These are phyloP conservation scores for Limanda limanda DNA, from an alignment of 2,113 vertebrate species.

Conservation along the genomic window DNA sequence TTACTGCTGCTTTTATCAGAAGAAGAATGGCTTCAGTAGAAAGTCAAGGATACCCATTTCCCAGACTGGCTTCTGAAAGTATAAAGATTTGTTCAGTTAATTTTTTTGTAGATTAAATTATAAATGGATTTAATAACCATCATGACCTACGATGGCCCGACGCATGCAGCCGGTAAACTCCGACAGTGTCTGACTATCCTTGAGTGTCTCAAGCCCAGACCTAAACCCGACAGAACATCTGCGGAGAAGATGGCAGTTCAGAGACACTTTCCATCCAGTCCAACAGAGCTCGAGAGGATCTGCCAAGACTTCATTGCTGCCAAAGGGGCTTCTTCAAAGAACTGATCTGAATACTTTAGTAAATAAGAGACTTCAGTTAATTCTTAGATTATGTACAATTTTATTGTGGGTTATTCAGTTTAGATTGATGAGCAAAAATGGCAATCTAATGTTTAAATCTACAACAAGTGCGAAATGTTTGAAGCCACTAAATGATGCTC, in stretches of 20 bases:
- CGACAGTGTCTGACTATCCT: background rate
- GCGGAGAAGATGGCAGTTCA: background rate
- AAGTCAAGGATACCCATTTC: background rate
- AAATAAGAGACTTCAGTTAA: background rate
- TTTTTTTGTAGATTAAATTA: background rate
- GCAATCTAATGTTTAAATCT: too few species aligned
- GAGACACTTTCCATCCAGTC: background rate
- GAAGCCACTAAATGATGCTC: too few species aligned
- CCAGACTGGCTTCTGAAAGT: background rate
- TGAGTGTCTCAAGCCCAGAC: background rate
- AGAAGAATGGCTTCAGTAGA: background rate
- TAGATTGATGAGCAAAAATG: too few species aligned
- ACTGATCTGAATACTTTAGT: background rate
- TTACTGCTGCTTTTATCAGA: slow-evolving; percentile 18
- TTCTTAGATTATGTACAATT: too few species aligned
- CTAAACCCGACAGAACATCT: background rate
- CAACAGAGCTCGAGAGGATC: background rate
- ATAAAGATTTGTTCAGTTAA: background rate
- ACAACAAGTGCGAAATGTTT: too few species aligned
- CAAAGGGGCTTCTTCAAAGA: background rate
- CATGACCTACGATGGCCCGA: background rate
- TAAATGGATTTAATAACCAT: background rate
- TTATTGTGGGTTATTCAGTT: too few species aligned
- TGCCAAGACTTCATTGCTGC: background rate
- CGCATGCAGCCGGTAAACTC: too few species aligned